Evolutionary conservation across 1,140 invertebrate genomes (phyloP).

Genomic region (Copidosoma floridanum): DNA sequence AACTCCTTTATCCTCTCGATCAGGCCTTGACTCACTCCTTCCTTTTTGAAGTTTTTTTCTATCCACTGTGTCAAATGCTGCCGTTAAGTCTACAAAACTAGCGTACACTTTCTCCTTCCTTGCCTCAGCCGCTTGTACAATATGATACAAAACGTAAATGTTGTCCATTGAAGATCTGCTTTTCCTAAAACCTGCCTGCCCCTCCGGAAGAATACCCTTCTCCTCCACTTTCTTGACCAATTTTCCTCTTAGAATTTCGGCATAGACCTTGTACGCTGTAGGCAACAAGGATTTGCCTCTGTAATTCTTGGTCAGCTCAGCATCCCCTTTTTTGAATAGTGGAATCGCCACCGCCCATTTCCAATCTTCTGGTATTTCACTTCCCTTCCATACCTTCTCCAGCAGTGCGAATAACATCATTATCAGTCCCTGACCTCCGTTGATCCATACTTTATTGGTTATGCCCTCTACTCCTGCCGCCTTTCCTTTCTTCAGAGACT

Average conservation of each 20-base stretch:
- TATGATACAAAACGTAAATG: slow-evolving; percentile 8
- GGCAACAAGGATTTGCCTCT: too few species aligned
- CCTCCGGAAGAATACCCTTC: background rate
- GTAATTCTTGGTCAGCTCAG: slow-evolving; percentile 20
- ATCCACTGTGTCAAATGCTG: slow-evolving; percentile 5
- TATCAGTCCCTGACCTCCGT: background rate
- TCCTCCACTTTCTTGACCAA: slow-evolving; percentile 21
- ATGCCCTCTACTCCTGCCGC: background rate
- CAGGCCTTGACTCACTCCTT: background rate
- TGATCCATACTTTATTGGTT: background rate
- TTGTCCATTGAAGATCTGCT: too few species aligned
- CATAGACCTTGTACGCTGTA: slow-evolving; percentile 25
- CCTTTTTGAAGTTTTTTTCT: slow-evolving; percentile 4
- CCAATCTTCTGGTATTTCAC: too few species aligned
- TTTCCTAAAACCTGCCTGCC: too few species aligned
- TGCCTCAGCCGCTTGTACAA: too few species aligned
- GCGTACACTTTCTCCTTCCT: slow-evolving; percentile 4
- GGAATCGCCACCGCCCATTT: slow-evolving; percentile 16
- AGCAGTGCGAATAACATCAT: background rate
- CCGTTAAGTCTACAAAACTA: too few species aligned
- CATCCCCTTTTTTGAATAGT: slow-evolving; percentile 28
- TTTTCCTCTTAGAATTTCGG: slow-evolving; percentile 14
- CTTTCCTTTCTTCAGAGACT: slow-evolving; percentile 8
- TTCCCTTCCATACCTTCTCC: slow-evolving; percentile 14
- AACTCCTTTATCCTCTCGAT: slow-evolving; percentile 11